Percentiles rank a stretch among this genome's conserved stretches.
These are phyloP conservation scores for Pecten maximus DNA, from an alignment of 2,888 invertebrate genomes.

Conservation along the genomic window DNA sequence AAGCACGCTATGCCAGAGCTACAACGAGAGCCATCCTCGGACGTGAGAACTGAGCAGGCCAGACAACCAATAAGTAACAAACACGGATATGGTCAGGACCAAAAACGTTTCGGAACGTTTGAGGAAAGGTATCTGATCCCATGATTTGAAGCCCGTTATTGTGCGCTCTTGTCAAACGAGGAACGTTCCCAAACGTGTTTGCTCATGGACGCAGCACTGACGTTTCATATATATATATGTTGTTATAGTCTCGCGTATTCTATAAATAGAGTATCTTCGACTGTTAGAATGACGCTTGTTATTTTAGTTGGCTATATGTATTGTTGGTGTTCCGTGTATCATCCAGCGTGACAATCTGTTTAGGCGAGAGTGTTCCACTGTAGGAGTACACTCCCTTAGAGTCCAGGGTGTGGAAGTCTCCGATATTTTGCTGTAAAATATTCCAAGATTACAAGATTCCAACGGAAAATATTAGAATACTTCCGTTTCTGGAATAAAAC, in stretches of 20 bases:
- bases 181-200: not conserved
- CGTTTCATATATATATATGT: not conserved
- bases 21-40: not conserved
- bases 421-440: not conserved
- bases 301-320: not conserved
- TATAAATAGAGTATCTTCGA: not conserved
- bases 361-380: not conserved
- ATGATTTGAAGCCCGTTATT: not conserved
- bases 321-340: not conserved
- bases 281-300: not conserved
- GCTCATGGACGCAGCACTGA: not conserved
- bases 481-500: no score
- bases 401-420: not conserved
- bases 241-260: not conserved
- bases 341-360: not conserved
- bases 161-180: not conserved
- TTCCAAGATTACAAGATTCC: not conserved
- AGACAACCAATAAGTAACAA: not conserved
- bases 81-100: not conserved
- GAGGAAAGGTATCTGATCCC: not conserved
- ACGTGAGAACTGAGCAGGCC: not conserved
- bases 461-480: not conserved
- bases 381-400: not conserved
- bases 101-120: not conserved
- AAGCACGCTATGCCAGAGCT: not conserved